A percentile compares a stretch with the other conserved stretches of the same genome.
These are phyloP conservation scores for Oriolus oriolus DNA, from an alignment of 2,113 vertebrate genomes.

Conservation along the genomic window DNA sequence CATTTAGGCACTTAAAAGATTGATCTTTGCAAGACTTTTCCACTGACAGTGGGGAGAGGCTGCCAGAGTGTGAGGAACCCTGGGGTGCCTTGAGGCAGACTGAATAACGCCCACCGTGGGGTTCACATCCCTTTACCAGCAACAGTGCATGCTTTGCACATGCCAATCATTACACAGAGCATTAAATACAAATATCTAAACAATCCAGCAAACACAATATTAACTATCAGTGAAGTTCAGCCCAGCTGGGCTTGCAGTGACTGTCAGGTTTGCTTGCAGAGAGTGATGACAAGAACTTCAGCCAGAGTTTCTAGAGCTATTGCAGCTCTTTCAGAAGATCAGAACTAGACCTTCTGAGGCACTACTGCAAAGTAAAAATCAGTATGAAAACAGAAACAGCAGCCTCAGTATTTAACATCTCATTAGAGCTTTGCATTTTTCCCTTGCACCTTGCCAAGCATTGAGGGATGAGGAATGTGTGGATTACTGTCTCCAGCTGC, in stretches of 20 bases:
- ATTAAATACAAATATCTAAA: neutral
- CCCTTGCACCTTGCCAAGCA: constrained; percentile 5
- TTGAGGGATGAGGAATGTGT: constrained; percentile 34
- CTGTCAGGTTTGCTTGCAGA: neutral
- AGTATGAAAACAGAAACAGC: neutral
- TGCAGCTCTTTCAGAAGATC: neutral
- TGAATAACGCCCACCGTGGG: neutral
- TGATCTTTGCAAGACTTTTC: neutral
- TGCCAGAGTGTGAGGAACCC: neutral
- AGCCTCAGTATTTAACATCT: neutral
- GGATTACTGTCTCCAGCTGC: neutral
- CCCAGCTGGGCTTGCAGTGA: neutral
- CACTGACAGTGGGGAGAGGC: neutral
- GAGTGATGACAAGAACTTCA: constrained; percentile 18
- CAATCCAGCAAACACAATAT: neutral
- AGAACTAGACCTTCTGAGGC: neutral
- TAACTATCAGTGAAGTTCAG: neutral
- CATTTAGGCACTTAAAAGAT: neutral
- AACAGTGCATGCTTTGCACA: neutral
- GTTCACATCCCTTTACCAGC: neutral
- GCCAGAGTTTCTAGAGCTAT: constrained; percentile 11
- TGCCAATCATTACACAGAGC: neutral
- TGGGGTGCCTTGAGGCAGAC: neutral
- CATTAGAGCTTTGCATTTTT: neutral
- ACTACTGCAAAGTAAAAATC: constrained; percentile 5